Evolutionary conservation across 2,888 invertebrate species (phyloP), one percentile per base, ranked within the genome.

Genomic region (Oscheius sp.): DNA sequence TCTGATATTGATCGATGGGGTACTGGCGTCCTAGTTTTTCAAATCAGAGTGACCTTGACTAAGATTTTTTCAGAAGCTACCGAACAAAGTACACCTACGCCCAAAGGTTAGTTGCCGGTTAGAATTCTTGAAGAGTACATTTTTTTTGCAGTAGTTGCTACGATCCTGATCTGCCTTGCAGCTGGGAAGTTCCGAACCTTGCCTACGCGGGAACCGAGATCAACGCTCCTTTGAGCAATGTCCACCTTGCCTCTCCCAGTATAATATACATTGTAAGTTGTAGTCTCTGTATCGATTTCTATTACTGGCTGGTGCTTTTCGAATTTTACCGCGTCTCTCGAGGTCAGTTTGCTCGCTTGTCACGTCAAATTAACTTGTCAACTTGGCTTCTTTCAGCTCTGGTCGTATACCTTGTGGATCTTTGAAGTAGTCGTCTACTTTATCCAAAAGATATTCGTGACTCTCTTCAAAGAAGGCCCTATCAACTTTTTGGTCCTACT

Each of bases 141-240:
- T 21, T 2, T 63, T 42, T 13, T 68, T 68, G 37, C 29, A 73
- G 74, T 35, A 50, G 59, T 37, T 74, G 74, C 50, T 74, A 74
- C 57, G 42, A 74, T 51, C 59, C 74, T 9, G 72, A 71, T 13
- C 37, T 42, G 21, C 77, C 79, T 29, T 76, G 78, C 65, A 74
- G 73, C 50, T 81, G 80, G 80, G 79, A 79, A 68, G 79, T 81
- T 1, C 80, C 80, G 0, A 81, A 81, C 68, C 62, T 80, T n/a
- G 72, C 62, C 9, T 53, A 74, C 60, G 32, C 50, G 13, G 42
- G 29, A 53, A 57, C 35, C n/a, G 74, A 74, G 42, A 58, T 68
- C 21, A 32, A 62, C 51, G 7, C 21, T 13, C 60, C 72, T 35
- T 13, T 48, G 11, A 68, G 55, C 21, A 7, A 68, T 21, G 21